Percentiles rank a stretch among this genome's conserved stretches.
Conservation (phyloP, 2,113 vertebrate genomes). For the Cariama cristata region DNA sequence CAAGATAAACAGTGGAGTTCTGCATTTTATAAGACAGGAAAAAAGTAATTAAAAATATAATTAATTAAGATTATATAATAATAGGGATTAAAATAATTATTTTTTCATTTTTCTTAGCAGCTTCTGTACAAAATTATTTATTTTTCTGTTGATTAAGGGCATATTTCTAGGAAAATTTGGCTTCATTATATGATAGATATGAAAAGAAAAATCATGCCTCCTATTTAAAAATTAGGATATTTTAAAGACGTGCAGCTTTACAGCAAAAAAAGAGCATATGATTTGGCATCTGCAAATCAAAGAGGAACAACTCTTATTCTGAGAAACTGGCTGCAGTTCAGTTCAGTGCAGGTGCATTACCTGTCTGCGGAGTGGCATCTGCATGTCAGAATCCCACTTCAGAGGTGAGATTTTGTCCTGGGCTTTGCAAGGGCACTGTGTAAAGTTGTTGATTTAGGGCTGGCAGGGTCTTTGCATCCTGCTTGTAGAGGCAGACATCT, state of each 20-base stretch:
- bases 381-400: neutral
- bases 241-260: neutral
- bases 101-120: neutral
- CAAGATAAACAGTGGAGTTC: constrained; percentile 37
- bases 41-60: neutral
- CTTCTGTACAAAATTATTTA: neutral
- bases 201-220: neutral
- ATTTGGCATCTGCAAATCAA: neutral
- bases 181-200: neutral
- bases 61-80: neutral
- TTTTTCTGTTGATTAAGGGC: neutral
- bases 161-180: neutral
- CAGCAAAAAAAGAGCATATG: neutral
- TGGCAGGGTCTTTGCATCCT: neutral
- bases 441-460: neutral
- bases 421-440: neutral
- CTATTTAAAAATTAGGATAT: neutral
- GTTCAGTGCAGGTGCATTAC: neutral
- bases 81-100: neutral
- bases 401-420: neutral
- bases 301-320: neutral
- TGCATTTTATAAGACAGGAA: neutral
- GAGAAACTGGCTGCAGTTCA: neutral
- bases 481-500: neutral
- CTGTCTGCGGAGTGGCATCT: neutral